Evolutionary conservation across 2,888 invertebrate genomes (phyloP).

Genomic region (Ellobium chinense): DNA sequence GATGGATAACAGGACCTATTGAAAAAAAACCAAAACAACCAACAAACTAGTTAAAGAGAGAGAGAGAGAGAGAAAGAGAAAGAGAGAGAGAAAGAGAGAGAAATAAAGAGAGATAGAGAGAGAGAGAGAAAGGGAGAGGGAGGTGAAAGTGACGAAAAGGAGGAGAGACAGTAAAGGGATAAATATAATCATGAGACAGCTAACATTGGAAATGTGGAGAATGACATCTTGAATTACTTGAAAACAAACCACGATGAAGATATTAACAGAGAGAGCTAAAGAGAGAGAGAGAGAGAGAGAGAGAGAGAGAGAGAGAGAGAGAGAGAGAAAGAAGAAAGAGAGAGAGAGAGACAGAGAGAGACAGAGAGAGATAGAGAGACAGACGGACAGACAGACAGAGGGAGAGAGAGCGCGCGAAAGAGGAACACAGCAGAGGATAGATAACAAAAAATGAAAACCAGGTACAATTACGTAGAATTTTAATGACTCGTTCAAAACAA

Average conservation of each 20-base stretch:
- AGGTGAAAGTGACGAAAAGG: neutral
- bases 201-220: too few relatives aligned
- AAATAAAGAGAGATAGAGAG: neutral
- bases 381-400: neutral
- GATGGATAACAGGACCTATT: too few relatives aligned
- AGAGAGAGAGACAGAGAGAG: neutral
- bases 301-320: neutral
- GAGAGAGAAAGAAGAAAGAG: neutral
- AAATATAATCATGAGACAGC: too few relatives aligned
- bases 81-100: constrained; percentile 25
- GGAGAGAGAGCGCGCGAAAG: neutral
- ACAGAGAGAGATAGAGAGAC: neutral
- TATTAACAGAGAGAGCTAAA: neutral
- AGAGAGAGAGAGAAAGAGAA: neutral
- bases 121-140: neutral
- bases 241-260: too few relatives aligned
- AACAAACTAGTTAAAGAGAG: neutral
- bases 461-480: too few relatives aligned
- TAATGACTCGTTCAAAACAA: too few relatives aligned
- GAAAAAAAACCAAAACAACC: too few relatives aligned
- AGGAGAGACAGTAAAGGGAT: too few relatives aligned
- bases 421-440: neutral
- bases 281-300: constrained; percentile 22
- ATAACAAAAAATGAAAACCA: too few relatives aligned
- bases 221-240: too few relatives aligned